Evolutionary conservation across 2,113 vertebrate genomes (phyloP).

Genomic region (Antigone vipio): DNA sequence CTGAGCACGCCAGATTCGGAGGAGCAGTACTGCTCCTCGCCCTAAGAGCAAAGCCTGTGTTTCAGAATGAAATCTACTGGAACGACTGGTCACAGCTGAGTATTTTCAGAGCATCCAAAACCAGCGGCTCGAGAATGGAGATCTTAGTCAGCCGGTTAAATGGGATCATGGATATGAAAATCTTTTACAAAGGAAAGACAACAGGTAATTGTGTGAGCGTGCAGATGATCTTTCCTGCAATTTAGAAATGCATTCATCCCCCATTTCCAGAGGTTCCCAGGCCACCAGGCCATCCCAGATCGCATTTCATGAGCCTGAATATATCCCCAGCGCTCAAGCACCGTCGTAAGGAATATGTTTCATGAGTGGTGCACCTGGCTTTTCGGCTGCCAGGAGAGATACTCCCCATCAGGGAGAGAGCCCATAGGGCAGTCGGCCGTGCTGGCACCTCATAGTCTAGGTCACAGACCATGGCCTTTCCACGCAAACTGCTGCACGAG

Average conservation of each 20-base stretch:
- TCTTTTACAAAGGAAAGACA: slow-evolving; percentile 93
- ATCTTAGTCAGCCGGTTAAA: slow-evolving; percentile 86
- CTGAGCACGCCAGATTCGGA: fast-evolving
- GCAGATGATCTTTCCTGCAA: background rate
- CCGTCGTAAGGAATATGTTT: background rate
- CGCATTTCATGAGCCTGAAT: background rate
- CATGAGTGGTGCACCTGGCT: fast-evolving
- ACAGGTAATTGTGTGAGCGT: slow-evolving; percentile 67
- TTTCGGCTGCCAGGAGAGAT: background rate
- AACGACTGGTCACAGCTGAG: slow-evolving; percentile 97
- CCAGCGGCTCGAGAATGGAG: slow-evolving; percentile 80
- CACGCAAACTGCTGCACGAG: fast-evolving
- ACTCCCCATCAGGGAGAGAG: background rate
- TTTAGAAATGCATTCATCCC: background rate
- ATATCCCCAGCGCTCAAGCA: background rate
- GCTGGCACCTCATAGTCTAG: background rate
- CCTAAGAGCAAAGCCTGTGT: slow-evolving; percentile 33
- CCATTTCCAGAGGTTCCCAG: background rate
- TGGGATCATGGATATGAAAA: slow-evolving; percentile 97
- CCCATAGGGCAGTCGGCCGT: fast-evolving
- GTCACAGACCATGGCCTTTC: background rate
- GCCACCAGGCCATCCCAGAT: background rate
- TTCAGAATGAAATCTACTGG: slow-evolving; percentile 96
- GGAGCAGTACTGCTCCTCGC: background rate
- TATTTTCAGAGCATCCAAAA: slow-evolving; percentile 94